Percentiles rank a stretch among this genome's conserved stretches.
Evolutionary conservation across 2,888 invertebrate genomes (phyloP).

Genomic region (Tipula confusa): DNA sequence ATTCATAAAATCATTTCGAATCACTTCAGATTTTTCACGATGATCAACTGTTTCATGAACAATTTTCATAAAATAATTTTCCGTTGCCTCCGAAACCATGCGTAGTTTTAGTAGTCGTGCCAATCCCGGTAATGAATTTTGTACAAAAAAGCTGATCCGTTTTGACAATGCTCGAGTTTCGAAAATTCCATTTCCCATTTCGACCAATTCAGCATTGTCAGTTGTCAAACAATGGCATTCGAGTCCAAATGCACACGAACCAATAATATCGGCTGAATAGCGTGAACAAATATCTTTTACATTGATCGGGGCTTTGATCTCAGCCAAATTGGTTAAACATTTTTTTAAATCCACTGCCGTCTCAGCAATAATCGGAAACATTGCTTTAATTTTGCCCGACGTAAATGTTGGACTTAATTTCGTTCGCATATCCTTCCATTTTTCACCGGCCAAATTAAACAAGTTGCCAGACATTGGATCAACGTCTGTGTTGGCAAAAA

Average conservation of each 20-base stretch:
- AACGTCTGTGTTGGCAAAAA: background rate
- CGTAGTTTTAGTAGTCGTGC: background rate
- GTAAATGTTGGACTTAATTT: constrained; percentile 29
- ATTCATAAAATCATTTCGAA: constrained; percentile 54
- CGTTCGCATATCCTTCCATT: background rate
- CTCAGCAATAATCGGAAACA: background rate
- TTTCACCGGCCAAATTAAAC: constrained; percentile 15
- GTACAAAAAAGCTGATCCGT: background rate
- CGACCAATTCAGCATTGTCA: background rate
- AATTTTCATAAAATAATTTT: constrained; percentile 42
- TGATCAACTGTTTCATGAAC: constrained; percentile 46
- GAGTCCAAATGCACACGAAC: background rate
- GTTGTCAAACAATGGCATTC: background rate
- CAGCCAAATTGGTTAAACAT: background rate
- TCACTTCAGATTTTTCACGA: constrained; percentile 44
- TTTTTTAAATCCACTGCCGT: background rate
- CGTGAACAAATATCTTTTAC: background rate
- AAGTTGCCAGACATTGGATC: background rate
- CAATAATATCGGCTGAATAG: background rate
- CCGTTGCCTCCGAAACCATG: background rate
- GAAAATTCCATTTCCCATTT: background rate
- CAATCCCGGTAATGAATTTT: background rate
- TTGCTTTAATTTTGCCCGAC: background rate
- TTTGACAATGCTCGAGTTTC: background rate
- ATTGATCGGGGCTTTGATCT: background rate